Evolutionary conservation across 1,140 invertebrate genomes (phyloP).

Genomic region (Drosophila ironensis): DNA sequence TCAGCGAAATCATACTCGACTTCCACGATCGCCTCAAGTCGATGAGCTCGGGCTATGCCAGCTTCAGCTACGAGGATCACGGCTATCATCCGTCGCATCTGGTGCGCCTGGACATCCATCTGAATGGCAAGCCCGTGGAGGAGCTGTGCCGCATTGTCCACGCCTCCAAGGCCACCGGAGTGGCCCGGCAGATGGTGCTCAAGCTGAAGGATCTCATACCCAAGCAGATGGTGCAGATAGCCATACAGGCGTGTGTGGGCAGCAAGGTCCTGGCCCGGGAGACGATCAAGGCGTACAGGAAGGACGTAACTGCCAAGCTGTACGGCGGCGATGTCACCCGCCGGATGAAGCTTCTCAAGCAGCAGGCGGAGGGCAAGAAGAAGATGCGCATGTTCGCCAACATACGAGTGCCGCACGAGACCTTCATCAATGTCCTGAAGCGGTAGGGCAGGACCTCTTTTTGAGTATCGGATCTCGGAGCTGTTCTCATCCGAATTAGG

Average conservation of each 20-base stretch:
- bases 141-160: conserved; percentile 95
- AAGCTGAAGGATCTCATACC: conserved; percentile 95
- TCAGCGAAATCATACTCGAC: conserved; percentile 96
- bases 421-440: conserved; percentile 96
- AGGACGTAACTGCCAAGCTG: conserved; percentile 96
- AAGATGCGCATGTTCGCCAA: conserved; percentile 95
- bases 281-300: conserved; percentile 92
- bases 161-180: conserved; percentile 85
- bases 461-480: background rate
- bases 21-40: conserved; percentile 97
- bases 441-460: conserved; percentile 82
- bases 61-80: conserved; percentile 98
- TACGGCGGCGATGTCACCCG: conserved; percentile 96
- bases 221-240: conserved; percentile 92
- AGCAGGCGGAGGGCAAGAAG: conserved; percentile 96
- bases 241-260: conserved; percentile 93
- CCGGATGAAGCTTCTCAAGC: conserved; percentile 92
- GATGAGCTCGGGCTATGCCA: conserved; percentile 95
- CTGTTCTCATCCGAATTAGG: background rate
- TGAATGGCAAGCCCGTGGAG: conserved; percentile 92
- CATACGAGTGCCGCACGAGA: conserved; percentile 94
- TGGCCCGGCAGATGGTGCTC: conserved; percentile 87
- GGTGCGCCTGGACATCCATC: conserved; percentile 88
- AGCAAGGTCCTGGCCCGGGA: conserved; percentile 93
- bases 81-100: conserved; percentile 87